Conservation (phyloP, 2,888 invertebrate species). For the Apocheima hispidaria region DNA sequence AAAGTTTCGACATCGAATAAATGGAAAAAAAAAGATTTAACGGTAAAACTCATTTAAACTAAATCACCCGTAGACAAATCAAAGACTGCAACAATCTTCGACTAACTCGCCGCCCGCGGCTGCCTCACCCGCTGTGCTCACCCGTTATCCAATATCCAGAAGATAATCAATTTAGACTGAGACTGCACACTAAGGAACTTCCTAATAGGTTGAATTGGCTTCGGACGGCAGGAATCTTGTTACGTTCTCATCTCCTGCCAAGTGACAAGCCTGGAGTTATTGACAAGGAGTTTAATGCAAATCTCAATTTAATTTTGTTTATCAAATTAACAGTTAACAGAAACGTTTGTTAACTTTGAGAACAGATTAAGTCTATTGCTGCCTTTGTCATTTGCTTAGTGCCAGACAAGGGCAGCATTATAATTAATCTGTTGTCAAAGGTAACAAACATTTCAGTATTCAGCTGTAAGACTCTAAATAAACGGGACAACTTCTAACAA, state of each 20-base stretch:
- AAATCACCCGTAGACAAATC: not conserved
- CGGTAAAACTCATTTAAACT: not conserved
- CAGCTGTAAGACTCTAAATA: too few species aligned
- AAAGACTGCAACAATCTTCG: constrained; percentile 2
- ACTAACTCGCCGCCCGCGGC: constrained; percentile 15
- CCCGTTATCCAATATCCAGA: constrained; percentile 24
- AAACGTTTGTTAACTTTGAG: too few species aligned
- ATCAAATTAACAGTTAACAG: too few species aligned
- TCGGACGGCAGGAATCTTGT: constrained; percentile 18
- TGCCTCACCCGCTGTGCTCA: too few species aligned
- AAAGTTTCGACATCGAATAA: too few species aligned
- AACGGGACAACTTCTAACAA: too few species aligned
- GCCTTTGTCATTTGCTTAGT: too few species aligned
- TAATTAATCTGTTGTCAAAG: too few species aligned
- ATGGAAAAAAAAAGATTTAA: too few species aligned
- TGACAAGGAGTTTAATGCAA: not conserved
- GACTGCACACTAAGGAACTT: constrained; percentile 13
- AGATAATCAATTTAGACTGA: constrained; percentile 27
- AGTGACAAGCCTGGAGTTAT: not conserved
- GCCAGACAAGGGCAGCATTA: too few species aligned
- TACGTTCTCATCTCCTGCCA: constrained; percentile 28
- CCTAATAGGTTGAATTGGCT: constrained; percentile 18
- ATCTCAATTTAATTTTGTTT: not conserved
- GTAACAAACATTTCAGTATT: too few species aligned
- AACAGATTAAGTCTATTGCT: too few species aligned